Base-by-base conservation (phyloP, 2,797 vertebrate species). In the Mus spretus region DNA sequence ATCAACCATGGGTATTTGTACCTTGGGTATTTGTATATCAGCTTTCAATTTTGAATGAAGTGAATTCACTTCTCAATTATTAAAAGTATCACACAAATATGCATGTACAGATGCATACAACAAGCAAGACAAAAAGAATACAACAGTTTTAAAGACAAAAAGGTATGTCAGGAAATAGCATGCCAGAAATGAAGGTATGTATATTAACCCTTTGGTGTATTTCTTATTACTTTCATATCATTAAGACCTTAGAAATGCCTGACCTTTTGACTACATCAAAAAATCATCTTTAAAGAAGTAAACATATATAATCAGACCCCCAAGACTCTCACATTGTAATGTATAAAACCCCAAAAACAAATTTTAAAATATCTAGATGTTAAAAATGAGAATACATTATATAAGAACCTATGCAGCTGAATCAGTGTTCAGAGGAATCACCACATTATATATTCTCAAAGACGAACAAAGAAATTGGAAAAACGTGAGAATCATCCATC, bases 11-110 rank as follows among this genome's bases (percentile, higher is more conserved):
- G 11, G 7, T 61, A 61, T 61, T 22, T 61, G 22, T 26, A 22
- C 37, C 31, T 89, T 61, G 47, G 11, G 7, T 61, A 61, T 61
- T 22, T 61, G 22, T 26, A 26, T 1, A 94, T 85, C n/a, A 96
- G 72, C 59, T 65, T 86, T 93, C 7, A 84, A 14, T 95, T 94
- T 44, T 77, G 53, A 97, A 91, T 50, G 47, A 17, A 93, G 22
- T 83, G 37, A 75, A 75, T 3, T 24, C 78, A 57, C 20, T 85
- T 91, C 37, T 67, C 72, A 57, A 14, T 75, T 44, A 89, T 44
- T 74, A 81, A 61, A 96, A 77, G 40, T 34, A 90, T 83, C 28
- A 87, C 8, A 79, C 17, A 61, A 15, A 75, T 22, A 85, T 40
- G 63, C 37, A 65, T 50, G 34, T 5, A n/a, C 1, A 59, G 6